Evolutionary conservation across 2,113 vertebrate genomes (phyloP).

Genomic region (Lophius piscatorius): DNA sequence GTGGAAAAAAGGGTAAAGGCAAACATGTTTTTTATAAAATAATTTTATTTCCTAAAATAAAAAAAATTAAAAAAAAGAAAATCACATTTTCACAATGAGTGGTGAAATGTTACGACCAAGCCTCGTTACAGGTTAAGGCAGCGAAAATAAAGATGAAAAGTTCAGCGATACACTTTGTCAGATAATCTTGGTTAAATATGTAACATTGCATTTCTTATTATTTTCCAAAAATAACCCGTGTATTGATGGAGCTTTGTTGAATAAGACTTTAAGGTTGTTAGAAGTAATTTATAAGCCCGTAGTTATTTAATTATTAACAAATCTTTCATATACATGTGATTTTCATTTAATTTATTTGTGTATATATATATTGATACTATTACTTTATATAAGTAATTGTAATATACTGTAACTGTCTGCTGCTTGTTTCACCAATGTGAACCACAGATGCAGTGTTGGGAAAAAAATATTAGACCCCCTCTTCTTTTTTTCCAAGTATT

Average conservation of each 20-base stretch:
- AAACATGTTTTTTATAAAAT: constrained; percentile 13
- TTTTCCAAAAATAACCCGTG: not conserved
- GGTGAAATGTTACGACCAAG: constrained; percentile 31
- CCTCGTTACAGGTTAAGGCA: too few relatives aligned
- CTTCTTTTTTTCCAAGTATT: too few relatives aligned
- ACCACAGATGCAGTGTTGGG: too few relatives aligned
- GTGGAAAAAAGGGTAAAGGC: not conserved
- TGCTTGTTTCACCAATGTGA: too few relatives aligned
- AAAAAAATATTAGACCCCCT: too few relatives aligned
- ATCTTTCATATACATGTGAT: too few relatives aligned
- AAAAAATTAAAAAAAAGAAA: not conserved
- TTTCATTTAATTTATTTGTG: too few relatives aligned
- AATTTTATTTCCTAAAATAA: constrained; percentile 47
- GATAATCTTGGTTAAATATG: not conserved
- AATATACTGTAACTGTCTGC: not conserved
- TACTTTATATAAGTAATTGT: too few relatives aligned
- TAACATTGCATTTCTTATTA: not conserved
- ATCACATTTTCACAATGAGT: constrained; percentile 41
- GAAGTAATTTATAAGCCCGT: constrained; percentile 15
- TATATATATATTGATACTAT: too few relatives aligned
- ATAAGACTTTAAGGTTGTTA: not conserved
- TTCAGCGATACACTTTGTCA: not conserved
- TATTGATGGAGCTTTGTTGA: not conserved
- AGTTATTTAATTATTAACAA: not conserved
- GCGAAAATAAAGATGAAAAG: not conserved